Base-by-base conservation (phyloP, 2,113 vertebrate species). In the Tupaia chinensis region DNA sequence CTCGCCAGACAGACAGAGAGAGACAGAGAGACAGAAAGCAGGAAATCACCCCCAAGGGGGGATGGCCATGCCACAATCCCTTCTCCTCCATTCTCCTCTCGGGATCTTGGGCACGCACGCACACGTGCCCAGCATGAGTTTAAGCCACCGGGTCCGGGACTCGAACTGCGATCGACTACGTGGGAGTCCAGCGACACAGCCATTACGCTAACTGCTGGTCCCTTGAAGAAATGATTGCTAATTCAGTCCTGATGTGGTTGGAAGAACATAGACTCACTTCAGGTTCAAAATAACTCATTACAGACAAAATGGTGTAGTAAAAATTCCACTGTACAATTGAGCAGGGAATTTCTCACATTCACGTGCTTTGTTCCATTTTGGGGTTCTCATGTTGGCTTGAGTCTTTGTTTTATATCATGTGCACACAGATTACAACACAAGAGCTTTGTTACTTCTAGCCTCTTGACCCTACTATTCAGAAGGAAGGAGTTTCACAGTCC, bases 181-280 rank as follows among this genome's bases (percentile, higher is more conserved):
- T n/a, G n/a, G n/a, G n/a, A n/a, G n/a, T n/a, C n/a, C n/a, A n/a
- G n/a, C n/a, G n/a, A n/a, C n/a, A n/a, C n/a, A n/a, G n/a, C n/a
- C n/a, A n/a, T n/a, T n/a, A n/a, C n/a, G n/a, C n/a, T n/a, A n/a
- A n/a, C n/a, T n/a, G n/a, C n/a, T n/a, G n/a, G n/a, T n/a, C n/a
- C n/a, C 23, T 22, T 25, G 44, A 89, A 32, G 20, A 84, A 72
- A 74, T 63, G 20, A 63, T 32, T 56, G 29, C 78, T 78, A 29
- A 61, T 68, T 80, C 23, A 87, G 68, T 77, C 23, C 70, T 91
- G 68, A 77, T 53, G 84, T 89, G 79, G 4, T n/a, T 66, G 27
- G 63, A 94, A 89, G 60, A 73, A 78, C 44, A 72, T 0, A 93
- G 76, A 88, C 70, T 83, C 95, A 70, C n/a, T 61, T 87, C 74